These are phyloP conservation scores for Enteromius paludinosus DNA, from an alignment of 2,797 vertebrate genomes.

Conservation along the genomic window DNA sequence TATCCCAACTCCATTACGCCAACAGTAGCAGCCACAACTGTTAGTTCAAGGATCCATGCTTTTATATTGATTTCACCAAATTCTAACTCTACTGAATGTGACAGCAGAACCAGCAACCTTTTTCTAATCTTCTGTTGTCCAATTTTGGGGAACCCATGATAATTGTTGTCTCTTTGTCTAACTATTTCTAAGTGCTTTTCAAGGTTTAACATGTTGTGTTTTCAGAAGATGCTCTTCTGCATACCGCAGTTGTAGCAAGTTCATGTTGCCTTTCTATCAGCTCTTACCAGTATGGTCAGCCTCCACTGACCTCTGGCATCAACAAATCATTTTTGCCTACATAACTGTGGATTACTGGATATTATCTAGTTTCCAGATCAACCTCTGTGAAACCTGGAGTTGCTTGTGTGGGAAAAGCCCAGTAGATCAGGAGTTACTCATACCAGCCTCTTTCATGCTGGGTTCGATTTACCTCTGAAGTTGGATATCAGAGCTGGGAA, in stretches of 20 bases:
- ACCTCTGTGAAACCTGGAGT: not conserved
- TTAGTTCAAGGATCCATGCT: not conserved
- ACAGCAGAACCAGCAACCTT: not conserved
- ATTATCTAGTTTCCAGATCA: not conserved
- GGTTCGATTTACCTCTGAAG: too few species aligned
- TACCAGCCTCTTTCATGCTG: too few species aligned
- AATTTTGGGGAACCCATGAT: not conserved
- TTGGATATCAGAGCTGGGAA: too few species aligned
- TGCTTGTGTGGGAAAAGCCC: not conserved
- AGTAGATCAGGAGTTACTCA: not conserved
- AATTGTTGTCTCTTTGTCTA: not conserved
- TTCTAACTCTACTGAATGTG: not conserved
- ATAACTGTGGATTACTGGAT: not conserved
- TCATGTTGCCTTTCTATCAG: not conserved
- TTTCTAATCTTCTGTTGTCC: not conserved
- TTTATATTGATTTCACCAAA: not conserved
- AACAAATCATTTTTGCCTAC: not conserved
- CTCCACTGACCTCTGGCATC: not conserved
- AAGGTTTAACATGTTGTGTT: not conserved
- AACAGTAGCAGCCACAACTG: not conserved
- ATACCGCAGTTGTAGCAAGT: too few species aligned
- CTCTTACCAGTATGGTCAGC: not conserved
- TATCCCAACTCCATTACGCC: not conserved
- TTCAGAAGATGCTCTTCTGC: too few species aligned
- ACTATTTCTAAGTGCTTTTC: not conserved